Base-by-base conservation (phyloP, 2,888 invertebrate species). In the Linnaemya vulpina region DNA sequence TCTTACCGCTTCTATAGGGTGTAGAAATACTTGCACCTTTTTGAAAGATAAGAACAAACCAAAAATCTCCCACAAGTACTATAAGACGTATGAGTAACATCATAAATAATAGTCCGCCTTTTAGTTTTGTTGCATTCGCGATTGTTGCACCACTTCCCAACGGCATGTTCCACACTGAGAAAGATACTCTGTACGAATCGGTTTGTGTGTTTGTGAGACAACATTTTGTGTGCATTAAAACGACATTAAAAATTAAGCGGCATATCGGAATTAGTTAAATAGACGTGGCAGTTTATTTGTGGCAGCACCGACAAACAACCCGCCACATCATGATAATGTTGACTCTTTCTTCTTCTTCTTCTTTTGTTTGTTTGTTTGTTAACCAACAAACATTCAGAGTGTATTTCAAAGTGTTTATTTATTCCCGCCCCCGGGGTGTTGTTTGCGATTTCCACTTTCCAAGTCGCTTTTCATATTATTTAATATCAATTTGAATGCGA, bases 261-360 rank as follows among this genome's bases (percentile, higher is more conserved):
- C 77, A 70, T 40, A 58, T 77, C 74, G 68, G 43, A 53, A 83
- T 83, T 78, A 68, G 78, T 74, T 74, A 63, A 83, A 83, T 63
- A 83, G 79, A 79, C 70, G 49, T 43, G 30, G 2, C 30, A 65
- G 70, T 60, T 75, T 79, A 76, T 84, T 84, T 80, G 51, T 67
- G 38, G 49, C 60, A 30, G n/a, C 62, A 22, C 58, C 20, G 43
- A 7, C 62, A 40, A 9, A 20, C 60, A 38, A 5, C 30, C 30
- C 35, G 25, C 22, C 60, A 22, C 9, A 71, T 71, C 40, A 65
- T 71, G 62, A 60, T 84, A 75, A 71, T 22, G 58, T 75, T 53
- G 43, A 65, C 38, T 46, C 1, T 78, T 74, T 58, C 46, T 30
- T 30, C 30, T 30, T 2, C 5, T 30, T 30, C 30, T 5, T 3